Percentiles rank a stretch among this genome's conserved stretches.
Evolutionary conservation across 2,113 vertebrate species (phyloP).

Genomic region (Chaetura pelagica): DNA sequence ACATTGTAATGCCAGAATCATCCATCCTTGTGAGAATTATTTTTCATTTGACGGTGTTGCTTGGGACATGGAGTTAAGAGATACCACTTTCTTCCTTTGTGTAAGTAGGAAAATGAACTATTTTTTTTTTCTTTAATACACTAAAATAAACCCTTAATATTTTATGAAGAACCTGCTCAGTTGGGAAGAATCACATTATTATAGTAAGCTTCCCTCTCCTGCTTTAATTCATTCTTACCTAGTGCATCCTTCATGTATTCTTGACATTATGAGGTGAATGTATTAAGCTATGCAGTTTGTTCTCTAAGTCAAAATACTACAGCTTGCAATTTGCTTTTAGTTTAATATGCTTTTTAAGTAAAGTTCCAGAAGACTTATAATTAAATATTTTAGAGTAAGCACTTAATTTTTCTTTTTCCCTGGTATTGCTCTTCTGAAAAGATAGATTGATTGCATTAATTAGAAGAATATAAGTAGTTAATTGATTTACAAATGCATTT

Average conservation of each 20-base stretch:
- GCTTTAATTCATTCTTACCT: neutral
- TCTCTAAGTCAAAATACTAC: neutral
- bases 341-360: neutral
- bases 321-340: neutral
- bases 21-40: neutral
- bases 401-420: neutral
- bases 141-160: neutral
- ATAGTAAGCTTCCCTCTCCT: neutral
- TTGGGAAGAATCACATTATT: neutral
- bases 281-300: neutral
- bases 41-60: neutral
- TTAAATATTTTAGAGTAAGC: neutral
- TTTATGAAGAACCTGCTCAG: neutral
- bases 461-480: neutral
- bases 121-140: too few species aligned
- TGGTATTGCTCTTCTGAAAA: neutral
- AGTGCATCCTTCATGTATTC: neutral
- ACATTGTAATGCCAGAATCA: neutral
- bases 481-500: neutral
- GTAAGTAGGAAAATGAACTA: neutral
- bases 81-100: neutral
- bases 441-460: neutral
- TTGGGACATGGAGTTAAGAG: neutral
- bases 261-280: neutral
- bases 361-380: neutral